Evolutionary conservation across 2,888 invertebrate genomes (phyloP), one percentile per base, ranked within the genome.

Genomic region (Orthonychiurus folsomi): DNA sequence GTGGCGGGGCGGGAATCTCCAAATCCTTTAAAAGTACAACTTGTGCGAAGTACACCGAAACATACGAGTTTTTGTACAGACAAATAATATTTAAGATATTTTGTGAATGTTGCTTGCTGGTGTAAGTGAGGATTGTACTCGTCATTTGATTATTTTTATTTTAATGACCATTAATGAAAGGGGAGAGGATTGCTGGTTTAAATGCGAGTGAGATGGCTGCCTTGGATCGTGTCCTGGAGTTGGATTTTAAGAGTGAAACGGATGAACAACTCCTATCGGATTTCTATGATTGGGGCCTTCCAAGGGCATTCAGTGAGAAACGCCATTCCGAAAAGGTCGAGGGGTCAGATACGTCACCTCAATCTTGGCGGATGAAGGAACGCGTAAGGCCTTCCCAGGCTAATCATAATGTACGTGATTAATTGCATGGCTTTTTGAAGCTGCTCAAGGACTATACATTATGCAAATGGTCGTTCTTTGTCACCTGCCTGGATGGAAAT

Each of bases 361-460:
- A 90, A 74, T 85, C 87, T 68, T 95, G 94, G 94, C 83, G 94
- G 73, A 90, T 94, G 81, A 91, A 93, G 77, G 93, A 93, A 77
- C 84, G 92, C 82, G 89, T 89, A 77, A 76, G 78, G 76, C 50
- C 24, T 23, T 52, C 50, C 50, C 62, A 50, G 55, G 61, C 61
- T 56, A 47, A 56, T 50, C 56, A 50, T 28, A 54, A 47, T 53
- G 15, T 20, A 26, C 20, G 3, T 23, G 18, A 58, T 37, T 3
- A 37, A 37, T 37, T 37, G 37, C 37, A 37, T 37, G 37, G 37
- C 5, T 37, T n/a, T n/a, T n/a, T n/a, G n/a, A n/a, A n/a, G n/a
- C n/a, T 37, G 37, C 5, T 37, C 37, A 37, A 37, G 37, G 37
- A n/a, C n/a, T n/a, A n/a, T n/a, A n/a, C n/a, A n/a, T n/a, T n/a